These are phyloP conservation scores for Chironomus striatipennis DNA, from an alignment of 1,140 invertebrate genomes.

Conservation along the genomic window DNA sequence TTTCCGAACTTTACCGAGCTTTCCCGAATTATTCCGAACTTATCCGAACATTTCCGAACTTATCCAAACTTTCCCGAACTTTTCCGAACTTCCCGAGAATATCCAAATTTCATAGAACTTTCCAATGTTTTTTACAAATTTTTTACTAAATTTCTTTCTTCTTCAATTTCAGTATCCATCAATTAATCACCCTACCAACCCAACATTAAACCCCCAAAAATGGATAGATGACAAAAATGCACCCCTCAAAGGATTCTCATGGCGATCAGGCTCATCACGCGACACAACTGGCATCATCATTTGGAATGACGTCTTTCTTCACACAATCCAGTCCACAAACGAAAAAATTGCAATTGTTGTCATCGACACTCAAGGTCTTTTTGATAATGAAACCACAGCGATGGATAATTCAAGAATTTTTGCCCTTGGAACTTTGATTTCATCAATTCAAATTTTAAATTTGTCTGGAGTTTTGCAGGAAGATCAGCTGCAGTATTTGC, in stretches of 20 bases:
- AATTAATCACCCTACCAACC: not conserved
- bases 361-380: conserved; percentile 64
- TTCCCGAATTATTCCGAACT: no score
- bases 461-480: conserved; percentile 57
- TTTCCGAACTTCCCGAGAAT: no score
- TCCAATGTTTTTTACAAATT: no score
- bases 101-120: no score
- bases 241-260: conserved; percentile 42
- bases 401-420: conserved; percentile 64
- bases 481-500: conserved; percentile 58
- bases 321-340: conserved; percentile 39
- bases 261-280: conserved; percentile 51
- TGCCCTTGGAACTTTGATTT: conserved; percentile 55
- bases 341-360: conserved; percentile 50
- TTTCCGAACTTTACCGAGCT: no score
- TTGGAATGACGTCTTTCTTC: conserved; percentile 57
- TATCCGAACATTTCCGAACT: no score
- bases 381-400: conserved; percentile 60
- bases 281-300: conserved; percentile 61
- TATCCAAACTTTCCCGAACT: no score
- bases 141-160: not conserved
- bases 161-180: not conserved
- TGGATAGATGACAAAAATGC: conserved; percentile 44
- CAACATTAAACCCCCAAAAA: conserved; percentile 26
- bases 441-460: conserved; percentile 57